phyloP scores from a whole-genome alignment of 2,113 vertebrate species.

The Eulacestoma nigropectus region DNA sequence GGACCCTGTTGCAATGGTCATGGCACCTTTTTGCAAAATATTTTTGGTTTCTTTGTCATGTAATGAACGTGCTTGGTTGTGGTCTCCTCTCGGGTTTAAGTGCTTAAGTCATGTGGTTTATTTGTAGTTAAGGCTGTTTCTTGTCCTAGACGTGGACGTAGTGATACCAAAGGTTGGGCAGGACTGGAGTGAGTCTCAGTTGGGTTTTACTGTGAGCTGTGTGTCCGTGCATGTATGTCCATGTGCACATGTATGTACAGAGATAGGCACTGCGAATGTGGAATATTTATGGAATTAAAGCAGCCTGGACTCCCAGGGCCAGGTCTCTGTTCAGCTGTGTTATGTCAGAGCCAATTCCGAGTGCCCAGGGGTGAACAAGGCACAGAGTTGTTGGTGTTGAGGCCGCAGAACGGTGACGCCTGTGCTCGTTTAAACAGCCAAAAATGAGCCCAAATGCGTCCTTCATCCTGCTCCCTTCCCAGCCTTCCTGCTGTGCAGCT shows the following conservation, averaged over 20 bases:
- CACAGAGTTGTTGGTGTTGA: neutral
- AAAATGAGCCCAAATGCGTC: neutral
- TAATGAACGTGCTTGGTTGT: fast-evolving
- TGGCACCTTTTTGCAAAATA: neutral
- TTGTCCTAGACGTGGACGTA: neutral
- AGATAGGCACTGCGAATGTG: too few species aligned
- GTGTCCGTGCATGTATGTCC: fast-evolving
- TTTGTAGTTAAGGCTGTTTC: neutral
- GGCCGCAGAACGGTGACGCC: fast-evolving
- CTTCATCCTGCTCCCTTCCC: neutral
- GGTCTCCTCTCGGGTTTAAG: neutral
- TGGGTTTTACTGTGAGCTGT: neutral
- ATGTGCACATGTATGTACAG: fast-evolving
- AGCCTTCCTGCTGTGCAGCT: neutral
- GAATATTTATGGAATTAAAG: neutral
- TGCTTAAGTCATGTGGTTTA: neutral
- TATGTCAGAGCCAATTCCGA: neutral
- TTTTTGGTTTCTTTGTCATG: neutral
- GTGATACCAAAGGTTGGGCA: neutral
- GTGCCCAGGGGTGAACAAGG: neutral
- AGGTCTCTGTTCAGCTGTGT: neutral
- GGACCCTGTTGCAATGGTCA: neutral
- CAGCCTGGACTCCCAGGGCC: neutral
- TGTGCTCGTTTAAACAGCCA: neutral
- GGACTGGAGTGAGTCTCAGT: neutral